Base-by-base conservation (phyloP, 2,888 invertebrate genomes). In the Noctua janthina region DNA sequence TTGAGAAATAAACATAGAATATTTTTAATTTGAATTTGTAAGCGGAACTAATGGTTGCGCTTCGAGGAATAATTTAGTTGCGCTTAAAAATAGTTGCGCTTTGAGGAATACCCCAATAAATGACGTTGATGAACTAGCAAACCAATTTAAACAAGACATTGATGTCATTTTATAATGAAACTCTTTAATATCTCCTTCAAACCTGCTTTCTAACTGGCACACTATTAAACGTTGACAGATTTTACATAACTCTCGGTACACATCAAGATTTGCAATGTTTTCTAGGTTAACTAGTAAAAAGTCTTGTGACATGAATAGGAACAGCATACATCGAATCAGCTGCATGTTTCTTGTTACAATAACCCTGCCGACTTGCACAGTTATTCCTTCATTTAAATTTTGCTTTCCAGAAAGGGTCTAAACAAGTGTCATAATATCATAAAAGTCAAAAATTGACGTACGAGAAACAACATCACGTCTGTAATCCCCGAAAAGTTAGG, bases 231-330 rank as follows among this genome's bases (percentile, higher is more conserved):
- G 20, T 56, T 46, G 11, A 17, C 35, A 49, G 1, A 13, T 66
- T 71, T 79, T 67, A 79, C 35, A 35, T 64, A 78, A 46, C n/a
- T 56, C n/a, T 67, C 6, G 10, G 39, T 43, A 64, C 39, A 72
- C 39, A 69, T 75, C 7, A 54, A 64, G 7, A 20, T 13, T 64
- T 56, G 78, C 15, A 78, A 78, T 75, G 8, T 54, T 46, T 43
- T 75, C 51, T 67, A 39, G 46, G 35, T 75, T 4, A 29, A 46
- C 39, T 43, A 7, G 43, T 43, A 17, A 6, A 73, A 35, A 59
- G 20, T 29, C 69, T 23, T 54, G 71, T 76, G 72, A 62, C 49
- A 39, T n/a, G 20, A 72, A 70, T 49, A 39, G 8, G 7, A 62
- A 20, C 8, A 62, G 43, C 67, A 17, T 8, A 29, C 29, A 64